A percentile compares a stretch with the other conserved stretches of the same genome.
Conservation (phyloP, 2,888 invertebrate species). For the Sesia apiformis region DNA sequence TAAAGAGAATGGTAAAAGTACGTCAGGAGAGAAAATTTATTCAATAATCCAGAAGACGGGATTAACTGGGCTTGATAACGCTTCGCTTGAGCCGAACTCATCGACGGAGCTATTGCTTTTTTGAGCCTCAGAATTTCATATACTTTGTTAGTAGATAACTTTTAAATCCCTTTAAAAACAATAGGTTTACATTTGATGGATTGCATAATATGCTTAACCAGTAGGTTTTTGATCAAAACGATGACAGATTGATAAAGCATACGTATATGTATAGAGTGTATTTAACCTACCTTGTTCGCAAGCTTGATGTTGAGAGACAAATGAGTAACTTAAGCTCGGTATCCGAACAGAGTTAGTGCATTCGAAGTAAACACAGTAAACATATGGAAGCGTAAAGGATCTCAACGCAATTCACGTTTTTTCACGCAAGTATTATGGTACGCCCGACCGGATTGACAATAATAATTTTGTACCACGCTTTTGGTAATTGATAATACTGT, state of each 20-base stretch:
- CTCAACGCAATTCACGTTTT: neutral
- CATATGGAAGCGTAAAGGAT: neutral
- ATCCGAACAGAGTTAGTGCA: neutral
- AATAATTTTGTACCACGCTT: no score
- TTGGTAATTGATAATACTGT: no score
- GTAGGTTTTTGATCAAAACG: neutral
- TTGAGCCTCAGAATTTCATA: constrained; percentile 42
- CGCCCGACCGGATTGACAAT: no score
- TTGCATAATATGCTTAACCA: neutral
- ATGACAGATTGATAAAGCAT: neutral
- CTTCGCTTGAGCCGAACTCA: constrained; percentile 50
- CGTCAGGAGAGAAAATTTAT: constrained; percentile 50
- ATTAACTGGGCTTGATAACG: constrained; percentile 61
- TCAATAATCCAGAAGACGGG: constrained; percentile 61
- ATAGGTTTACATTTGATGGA: constrained; percentile 17
- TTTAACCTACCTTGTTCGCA: neutral
- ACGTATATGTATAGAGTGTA: neutral
- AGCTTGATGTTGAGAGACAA: constrained; percentile 26
- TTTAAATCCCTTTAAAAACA: constrained; percentile 19
- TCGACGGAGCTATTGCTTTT: constrained; percentile 46
- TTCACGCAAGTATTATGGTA: no score
- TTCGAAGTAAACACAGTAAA: neutral
- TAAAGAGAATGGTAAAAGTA: constrained; percentile 36
- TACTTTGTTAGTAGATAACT: constrained; percentile 17
- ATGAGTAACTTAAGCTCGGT: constrained; percentile 30